Percentiles rank a stretch among this genome's conserved stretches.
These are phyloP conservation scores for Drosophila buzzatii DNA, from an alignment of 2,888 invertebrate genomes.

Conservation along the genomic window DNA sequence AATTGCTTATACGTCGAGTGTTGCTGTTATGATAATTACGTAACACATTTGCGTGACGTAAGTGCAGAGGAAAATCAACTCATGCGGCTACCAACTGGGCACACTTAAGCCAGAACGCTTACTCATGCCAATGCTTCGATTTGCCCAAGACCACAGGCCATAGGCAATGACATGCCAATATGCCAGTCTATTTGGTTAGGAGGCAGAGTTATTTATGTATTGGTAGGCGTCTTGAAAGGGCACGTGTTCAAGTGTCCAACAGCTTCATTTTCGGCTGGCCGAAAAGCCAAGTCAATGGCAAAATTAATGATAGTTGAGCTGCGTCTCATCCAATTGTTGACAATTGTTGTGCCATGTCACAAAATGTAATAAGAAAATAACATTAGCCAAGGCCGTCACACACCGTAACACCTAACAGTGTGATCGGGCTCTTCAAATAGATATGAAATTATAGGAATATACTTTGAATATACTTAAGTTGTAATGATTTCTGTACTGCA, in stretches of 20 bases:
- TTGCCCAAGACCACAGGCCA: conserved; percentile 16
- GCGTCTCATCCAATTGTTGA: conserved; percentile 67
- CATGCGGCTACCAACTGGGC: conserved; percentile 48
- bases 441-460: neutral
- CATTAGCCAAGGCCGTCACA: conserved; percentile 51
- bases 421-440: conserved; percentile 17
- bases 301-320: conserved; percentile 47
- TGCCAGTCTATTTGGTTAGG: conserved; percentile 9
- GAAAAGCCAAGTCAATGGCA: conserved; percentile 40
- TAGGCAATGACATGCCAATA: conserved; percentile 64
- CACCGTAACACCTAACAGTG: conserved; percentile 51
- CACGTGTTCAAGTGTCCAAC: conserved; percentile 66
- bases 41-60: conserved; percentile 72
- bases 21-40: conserved; percentile 73
- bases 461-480: neutral
- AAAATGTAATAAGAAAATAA: conserved; percentile 68
- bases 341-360: conserved; percentile 62
- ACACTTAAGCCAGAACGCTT: conserved; percentile 49
- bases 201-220: neutral
- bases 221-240: conserved; percentile 1
- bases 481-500: neutral
- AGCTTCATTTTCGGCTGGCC: conserved; percentile 63
- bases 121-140: conserved; percentile 60
- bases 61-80: conserved; percentile 55
- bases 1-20: conserved; percentile 38